Evolutionary conservation across 2,888 invertebrate genomes (phyloP).

Genomic region (Drosophila robusta): DNA sequence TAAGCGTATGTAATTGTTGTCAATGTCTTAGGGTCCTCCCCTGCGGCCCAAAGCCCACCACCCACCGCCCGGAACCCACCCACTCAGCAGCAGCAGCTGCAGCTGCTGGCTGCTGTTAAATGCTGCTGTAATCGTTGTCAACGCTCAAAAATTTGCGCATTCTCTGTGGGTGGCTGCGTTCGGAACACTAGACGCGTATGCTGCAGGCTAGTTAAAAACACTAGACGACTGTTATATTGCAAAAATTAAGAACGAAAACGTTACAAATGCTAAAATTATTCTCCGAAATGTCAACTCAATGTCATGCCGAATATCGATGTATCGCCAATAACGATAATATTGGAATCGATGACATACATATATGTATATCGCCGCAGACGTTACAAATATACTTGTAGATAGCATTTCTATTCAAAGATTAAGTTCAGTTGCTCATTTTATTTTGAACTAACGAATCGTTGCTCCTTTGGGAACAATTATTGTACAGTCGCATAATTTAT

Average conservation of each 20-base stretch:
- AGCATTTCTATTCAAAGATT: no score
- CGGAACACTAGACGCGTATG: slow-evolving; percentile 9
- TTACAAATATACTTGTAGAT: neutral
- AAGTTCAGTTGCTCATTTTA: no score
- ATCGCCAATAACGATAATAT: slow-evolving; percentile 31
- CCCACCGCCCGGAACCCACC: slow-evolving; percentile 28
- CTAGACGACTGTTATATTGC: slow-evolving; percentile 42
- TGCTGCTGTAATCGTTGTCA: slow-evolving; percentile 43
- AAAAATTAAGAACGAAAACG: slow-evolving; percentile 52
- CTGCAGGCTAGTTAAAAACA: slow-evolving; percentile 16
- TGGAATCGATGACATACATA: slow-evolving; percentile 14
- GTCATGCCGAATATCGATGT: slow-evolving; percentile 74
- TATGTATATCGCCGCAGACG: slow-evolving; percentile 3
- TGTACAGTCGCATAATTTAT: no score
- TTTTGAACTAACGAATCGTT: no score
- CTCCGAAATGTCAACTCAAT: slow-evolving; percentile 83
- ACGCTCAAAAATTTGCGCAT: slow-evolving; percentile 37
- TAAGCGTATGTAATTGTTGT: slow-evolving; percentile 52
- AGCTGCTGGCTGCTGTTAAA: slow-evolving; percentile 47
- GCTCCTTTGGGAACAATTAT: no score
- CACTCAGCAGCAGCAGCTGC: slow-evolving; percentile 34
- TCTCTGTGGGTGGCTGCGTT: slow-evolving; percentile 16
- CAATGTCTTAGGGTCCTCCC: slow-evolving; percentile 33
- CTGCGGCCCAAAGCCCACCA: slow-evolving; percentile 10
- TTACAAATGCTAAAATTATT: slow-evolving; percentile 57